phyloP scores from a whole-genome alignment of 1,140 invertebrate genomes.

The Drosophila erecta region DNA sequence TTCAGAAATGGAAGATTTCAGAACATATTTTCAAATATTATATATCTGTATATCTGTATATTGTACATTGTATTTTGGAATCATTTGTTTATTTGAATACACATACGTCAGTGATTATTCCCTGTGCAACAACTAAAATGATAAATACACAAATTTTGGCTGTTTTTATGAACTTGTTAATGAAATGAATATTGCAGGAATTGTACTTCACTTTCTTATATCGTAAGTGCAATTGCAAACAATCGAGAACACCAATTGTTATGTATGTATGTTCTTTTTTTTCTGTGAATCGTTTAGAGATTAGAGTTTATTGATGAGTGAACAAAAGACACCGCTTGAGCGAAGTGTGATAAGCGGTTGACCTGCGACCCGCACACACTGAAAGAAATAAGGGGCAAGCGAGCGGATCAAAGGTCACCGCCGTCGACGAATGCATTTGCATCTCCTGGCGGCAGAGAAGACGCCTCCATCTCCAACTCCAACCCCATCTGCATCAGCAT shows the following conservation, averaged over 20 bases:
- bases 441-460: slow-evolving; percentile 55
- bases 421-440: slow-evolving; percentile 68
- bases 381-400: slow-evolving; percentile 11
- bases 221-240: background rate
- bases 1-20: background rate
- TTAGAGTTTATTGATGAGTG: slow-evolving; percentile 39
- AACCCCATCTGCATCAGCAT: slow-evolving; percentile 42
- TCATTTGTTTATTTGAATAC: too few species aligned
- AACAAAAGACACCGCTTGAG: slow-evolving; percentile 19
- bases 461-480: slow-evolving; percentile 40
- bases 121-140: too few species aligned
- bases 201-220: background rate
- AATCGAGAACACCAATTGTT: background rate
- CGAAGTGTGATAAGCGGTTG: slow-evolving; percentile 20
- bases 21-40: background rate
- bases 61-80: background rate
- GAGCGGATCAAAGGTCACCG: slow-evolving; percentile 16
- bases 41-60: too few species aligned
- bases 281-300: slow-evolving; percentile 21
- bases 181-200: too few species aligned
- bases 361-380: slow-evolving; percentile 33
- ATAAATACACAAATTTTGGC: too few species aligned
- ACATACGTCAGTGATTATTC: too few species aligned
- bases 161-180: too few species aligned
- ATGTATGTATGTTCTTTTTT: slow-evolving; percentile 6